These are phyloP conservation scores for Glomeris maerens DNA, from an alignment of 1,140 invertebrate species.

Conservation along the genomic window DNA sequence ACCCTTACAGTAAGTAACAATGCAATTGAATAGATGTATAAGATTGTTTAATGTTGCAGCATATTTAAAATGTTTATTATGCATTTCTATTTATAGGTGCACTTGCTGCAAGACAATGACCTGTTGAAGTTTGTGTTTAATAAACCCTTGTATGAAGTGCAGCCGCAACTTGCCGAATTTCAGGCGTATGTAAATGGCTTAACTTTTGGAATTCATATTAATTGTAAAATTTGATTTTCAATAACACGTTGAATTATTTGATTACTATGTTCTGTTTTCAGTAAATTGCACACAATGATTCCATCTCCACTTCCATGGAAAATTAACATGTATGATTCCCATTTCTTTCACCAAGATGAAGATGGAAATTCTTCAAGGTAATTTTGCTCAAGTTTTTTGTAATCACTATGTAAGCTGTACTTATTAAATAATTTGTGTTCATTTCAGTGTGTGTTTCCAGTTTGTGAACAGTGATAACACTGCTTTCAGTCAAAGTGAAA, in stretches of 20 bases:
- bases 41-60: background rate
- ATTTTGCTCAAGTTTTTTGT: no score
- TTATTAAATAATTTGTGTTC: no score
- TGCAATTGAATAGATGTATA: background rate
- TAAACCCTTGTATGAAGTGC: conserved; percentile 45
- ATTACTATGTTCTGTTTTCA: background rate
- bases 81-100: conserved; percentile 41
- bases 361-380: no score
- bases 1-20: background rate
- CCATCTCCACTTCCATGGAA: background rate
- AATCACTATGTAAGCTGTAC: no score
- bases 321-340: background rate
- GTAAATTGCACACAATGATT: background rate
- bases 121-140: conserved; percentile 56
- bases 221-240: no score
- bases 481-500: no score
- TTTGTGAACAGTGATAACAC: no score
- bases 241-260: background rate
- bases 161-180: conserved; percentile 42
- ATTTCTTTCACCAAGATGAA: background rate
- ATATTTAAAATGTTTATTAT: background rate
- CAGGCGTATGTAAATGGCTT: no score
- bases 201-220: no score
- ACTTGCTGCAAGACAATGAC: conserved; percentile 54
- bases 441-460: no score